Evolutionary conservation across 1,140 invertebrate genomes (phyloP), one percentile per base, ranked within the genome.

Genomic region (Telenomus remus): DNA sequence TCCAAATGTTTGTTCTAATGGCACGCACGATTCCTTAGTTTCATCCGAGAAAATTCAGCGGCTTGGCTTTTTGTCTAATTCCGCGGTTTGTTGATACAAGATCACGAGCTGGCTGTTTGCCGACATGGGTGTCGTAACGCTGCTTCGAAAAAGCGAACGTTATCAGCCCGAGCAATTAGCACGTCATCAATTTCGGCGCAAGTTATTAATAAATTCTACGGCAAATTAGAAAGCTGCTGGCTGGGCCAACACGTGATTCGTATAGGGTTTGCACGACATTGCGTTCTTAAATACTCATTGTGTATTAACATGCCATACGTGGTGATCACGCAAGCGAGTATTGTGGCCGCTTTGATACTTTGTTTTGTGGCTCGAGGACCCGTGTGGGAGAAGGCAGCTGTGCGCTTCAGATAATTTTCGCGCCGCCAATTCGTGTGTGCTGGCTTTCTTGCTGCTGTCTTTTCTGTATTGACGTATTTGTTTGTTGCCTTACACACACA

Each of bases 271-370:
- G 60, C 56, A 65, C 73, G 66, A 61, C 73, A 71, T 71, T 66
- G 51, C 68, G 68, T 83, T 75, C 82, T 83, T 84, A 82, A 83
- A 83, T 84, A 83, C 82, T 84, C 83, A 84, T 84, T 83, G 82
- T 84, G 64, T 82, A 82, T 84, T 84, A 84, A 82, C 82, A 84
- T 84, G 82, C 82, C 80, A 84, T 82, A 84, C 82, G 81, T 84
- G 19, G 78, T 82, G 80, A 83, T 83, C 82, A 84, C 82, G 82
- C 82, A 78, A 84, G 63, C 57, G 61, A 80, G 80, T 84, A 84
- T 84, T 71, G 80, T 79, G 54, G 65, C 43, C 37, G 19, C 19
- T 77, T 78, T 59, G 74, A 80, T 81, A 78, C 78, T 83, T 84
- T 80, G 73, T 78, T 76, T 80, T 69, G 69, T 65, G 44, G 42